Conservation (phyloP, 2,797 vertebrate genomes). For the Psittacula derbiana region DNA sequence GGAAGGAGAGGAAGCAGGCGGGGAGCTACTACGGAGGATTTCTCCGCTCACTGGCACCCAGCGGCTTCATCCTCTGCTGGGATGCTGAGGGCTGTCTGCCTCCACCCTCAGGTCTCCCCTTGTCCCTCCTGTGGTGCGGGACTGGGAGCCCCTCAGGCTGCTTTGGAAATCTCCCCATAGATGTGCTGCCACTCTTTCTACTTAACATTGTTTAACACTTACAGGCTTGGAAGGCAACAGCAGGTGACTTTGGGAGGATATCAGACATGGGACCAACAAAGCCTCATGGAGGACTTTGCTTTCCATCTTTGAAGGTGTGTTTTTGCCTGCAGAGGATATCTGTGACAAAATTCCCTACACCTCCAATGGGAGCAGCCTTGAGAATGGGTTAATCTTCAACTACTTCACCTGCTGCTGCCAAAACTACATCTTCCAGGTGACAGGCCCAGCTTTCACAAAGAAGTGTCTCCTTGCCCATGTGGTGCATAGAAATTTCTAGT, state of each 20-base stretch:
- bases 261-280: not conserved
- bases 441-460: not conserved
- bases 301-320: not conserved
- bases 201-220: not conserved
- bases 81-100: accelerated
- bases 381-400: not conserved
- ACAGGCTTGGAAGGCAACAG: not conserved
- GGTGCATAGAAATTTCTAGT: not conserved
- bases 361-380: not conserved
- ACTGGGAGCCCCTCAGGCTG: not conserved
- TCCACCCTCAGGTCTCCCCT: not conserved
- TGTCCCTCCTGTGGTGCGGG: accelerated
- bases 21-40: not conserved
- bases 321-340: not conserved
- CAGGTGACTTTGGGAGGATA: not conserved
- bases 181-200: not conserved
- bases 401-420: not conserved
- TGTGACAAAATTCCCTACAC: not conserved
- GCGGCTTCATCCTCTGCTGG: not conserved
- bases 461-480: accelerated
- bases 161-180: not conserved
- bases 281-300: accelerated
- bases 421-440: not conserved
- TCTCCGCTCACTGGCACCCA: accelerated
- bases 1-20: not conserved